Evolutionary conservation across 2,888 invertebrate species (phyloP).

Genomic region (Tribolium freemani): DNA sequence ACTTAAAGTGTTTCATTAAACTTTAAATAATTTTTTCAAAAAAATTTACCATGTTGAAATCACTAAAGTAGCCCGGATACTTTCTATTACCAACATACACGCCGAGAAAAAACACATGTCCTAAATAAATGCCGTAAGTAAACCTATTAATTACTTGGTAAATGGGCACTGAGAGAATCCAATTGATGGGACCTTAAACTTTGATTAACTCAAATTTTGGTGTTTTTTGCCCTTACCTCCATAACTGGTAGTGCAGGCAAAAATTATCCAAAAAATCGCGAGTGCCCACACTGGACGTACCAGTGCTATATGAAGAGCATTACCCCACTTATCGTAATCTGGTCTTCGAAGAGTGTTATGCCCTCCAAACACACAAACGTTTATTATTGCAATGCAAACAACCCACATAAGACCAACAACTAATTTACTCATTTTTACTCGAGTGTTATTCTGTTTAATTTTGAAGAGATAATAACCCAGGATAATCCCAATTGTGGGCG

Average conservation of each 20-base stretch:
- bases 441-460: slow-evolving; percentile 40
- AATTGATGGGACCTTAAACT: slow-evolving; percentile 68
- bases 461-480: slow-evolving; percentile 54
- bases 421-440: slow-evolving; percentile 16
- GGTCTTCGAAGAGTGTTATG: slow-evolving; percentile 51
- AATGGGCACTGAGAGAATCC: slow-evolving; percentile 67
- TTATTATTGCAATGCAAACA: slow-evolving; percentile 46
- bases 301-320: slow-evolving; percentile 62
- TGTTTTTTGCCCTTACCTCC: slow-evolving; percentile 65
- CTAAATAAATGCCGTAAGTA: slow-evolving; percentile 69
- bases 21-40: neutral
- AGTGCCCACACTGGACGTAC: slow-evolving; percentile 68
- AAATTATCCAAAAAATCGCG: slow-evolving; percentile 68
- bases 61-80: slow-evolving; percentile 50
- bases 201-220: slow-evolving; percentile 46
- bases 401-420: slow-evolving; percentile 48
- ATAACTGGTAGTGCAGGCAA: slow-evolving; percentile 69
- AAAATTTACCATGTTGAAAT: slow-evolving; percentile 54
- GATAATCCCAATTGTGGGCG: slow-evolving; percentile 47
- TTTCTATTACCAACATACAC: slow-evolving; percentile 45
- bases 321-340: slow-evolving; percentile 52
- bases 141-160: slow-evolving; percentile 70
- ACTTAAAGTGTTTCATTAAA: slow-evolving; percentile 47
- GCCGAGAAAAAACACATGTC: slow-evolving; percentile 64
- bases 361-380: slow-evolving; percentile 54